Evolutionary conservation across 2,888 invertebrate genomes (phyloP), one percentile per base, ranked within the genome.

Genomic region (Meandrusa payeni): DNA sequence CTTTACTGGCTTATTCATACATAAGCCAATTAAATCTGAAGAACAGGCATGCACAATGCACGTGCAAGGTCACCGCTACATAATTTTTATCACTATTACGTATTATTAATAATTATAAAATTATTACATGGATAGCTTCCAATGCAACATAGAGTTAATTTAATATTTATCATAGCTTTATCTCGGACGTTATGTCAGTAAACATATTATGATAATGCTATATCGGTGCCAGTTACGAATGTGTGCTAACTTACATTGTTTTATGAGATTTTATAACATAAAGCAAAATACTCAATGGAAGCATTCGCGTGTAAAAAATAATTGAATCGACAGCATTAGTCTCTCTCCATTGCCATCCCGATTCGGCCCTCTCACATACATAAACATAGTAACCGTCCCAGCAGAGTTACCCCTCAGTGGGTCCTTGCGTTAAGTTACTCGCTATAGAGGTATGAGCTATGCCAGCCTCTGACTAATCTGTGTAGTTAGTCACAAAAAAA

Each of bases 11-110:
- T 40, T 45, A 39, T 39, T 39, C 40, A 45, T 45, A 40, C 39
- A 40, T 36, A 45, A 45, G 39, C 44, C 44, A 44, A 44, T 44
- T 39, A 39, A 44, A 44, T 39, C 44, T 39, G 44, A 44, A 39
- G 33, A 39, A 28, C 38, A 28, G 19, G 22, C 46, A 46, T 41
- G 41, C 40, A 41, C 20, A 13, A 36, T 29, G 24, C 40, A 40
- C 40, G 40, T 46, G 46, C 41, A 40, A 46, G 29, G 31, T 46
- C 36, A 24, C 15, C 17, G 24, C 22, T 27, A 23, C 24, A 41
- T 41, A 37, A 23, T 37, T 41, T 46, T 46, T 41, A 37, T 32
- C 32, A 41, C 24, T 37, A 12, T 32, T 33, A 37, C 32, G 31
- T 24, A 13, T 29, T 36, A 36, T 41, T 29, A 31, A 20, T 17